phyloP scores from a whole-genome alignment of 2,797 vertebrate genomes.

The Anguilla marmorata region DNA sequence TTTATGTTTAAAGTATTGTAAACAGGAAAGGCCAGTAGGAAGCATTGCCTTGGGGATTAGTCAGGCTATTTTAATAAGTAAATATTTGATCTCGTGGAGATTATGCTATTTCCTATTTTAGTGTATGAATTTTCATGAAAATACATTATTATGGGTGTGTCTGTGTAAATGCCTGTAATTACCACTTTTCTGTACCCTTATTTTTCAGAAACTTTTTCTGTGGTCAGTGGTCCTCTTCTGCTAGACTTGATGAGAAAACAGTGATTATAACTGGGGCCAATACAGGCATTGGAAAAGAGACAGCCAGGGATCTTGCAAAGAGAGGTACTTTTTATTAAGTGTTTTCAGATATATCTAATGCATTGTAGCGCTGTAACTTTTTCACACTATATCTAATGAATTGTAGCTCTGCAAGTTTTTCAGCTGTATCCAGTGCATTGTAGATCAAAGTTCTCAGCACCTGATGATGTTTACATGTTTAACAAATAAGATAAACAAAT shows the following conservation, averaged over 20 bases:
- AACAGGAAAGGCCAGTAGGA: neutral
- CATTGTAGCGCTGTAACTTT: no score
- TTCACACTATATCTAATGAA: neutral
- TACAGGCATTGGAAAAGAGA: conserved; percentile 78
- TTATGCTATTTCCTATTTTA: neutral
- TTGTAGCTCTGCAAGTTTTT: neutral
- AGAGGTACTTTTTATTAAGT: conserved; percentile 60
- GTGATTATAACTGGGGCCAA: conserved; percentile 76
- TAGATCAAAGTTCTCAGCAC: neutral
- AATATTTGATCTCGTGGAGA: neutral
- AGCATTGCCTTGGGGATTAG: neutral
- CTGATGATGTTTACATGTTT: neutral
- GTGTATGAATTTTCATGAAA: neutral
- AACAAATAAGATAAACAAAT: neutral
- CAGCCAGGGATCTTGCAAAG: conserved; percentile 70
- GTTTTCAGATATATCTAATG: neutral
- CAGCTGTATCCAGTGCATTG: no score
- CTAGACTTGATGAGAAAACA: conserved; percentile 70
- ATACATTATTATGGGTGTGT: neutral
- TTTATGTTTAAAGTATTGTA: no score
- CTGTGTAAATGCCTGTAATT: neutral
- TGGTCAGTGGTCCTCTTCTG: conserved; percentile 68
- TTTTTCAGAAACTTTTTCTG: conserved; percentile 51
- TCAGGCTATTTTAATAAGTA: neutral
- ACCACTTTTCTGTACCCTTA: neutral